These are phyloP conservation scores for Eleginops maclovinus DNA, from an alignment of 2,113 vertebrate species.

Conservation along the genomic window DNA sequence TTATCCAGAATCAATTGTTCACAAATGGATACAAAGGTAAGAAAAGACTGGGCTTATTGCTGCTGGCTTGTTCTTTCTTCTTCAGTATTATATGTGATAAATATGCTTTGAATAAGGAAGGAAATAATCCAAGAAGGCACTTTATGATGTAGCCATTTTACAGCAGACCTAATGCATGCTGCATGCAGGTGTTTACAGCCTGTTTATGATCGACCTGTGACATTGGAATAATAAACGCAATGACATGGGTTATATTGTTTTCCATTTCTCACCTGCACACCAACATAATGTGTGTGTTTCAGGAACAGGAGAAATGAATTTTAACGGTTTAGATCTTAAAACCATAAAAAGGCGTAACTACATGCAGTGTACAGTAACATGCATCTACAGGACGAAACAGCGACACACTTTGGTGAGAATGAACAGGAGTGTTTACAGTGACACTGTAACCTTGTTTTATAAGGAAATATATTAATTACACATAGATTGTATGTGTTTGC, in stretches of 20 bases:
- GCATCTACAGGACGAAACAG: constrained; percentile 60
- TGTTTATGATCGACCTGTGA: constrained; percentile 34
- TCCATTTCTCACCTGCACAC: background rate
- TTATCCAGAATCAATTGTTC: background rate
- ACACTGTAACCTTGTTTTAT: background rate
- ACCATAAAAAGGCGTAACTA: constrained; percentile 9
- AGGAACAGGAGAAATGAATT: background rate
- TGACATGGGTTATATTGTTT: too few relatives aligned
- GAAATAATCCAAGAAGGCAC: background rate
- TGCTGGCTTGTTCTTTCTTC: background rate
- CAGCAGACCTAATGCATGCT: background rate
- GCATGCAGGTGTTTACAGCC: constrained; percentile 25
- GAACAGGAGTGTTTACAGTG: background rate
- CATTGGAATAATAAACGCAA: background rate
- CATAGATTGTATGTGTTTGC: background rate
- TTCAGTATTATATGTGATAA: background rate
- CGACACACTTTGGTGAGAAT: constrained; percentile 67
- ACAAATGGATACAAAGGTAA: background rate
- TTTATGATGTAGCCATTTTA: background rate
- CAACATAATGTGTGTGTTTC: background rate
- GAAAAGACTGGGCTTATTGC: background rate
- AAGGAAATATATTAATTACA: background rate
- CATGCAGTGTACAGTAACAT: constrained; percentile 20
- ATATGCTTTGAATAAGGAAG: background rate
- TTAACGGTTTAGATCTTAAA: constrained; percentile 20